Conservation (phyloP, 2,797 vertebrate species). For the Apodemus agrarius region DNA sequence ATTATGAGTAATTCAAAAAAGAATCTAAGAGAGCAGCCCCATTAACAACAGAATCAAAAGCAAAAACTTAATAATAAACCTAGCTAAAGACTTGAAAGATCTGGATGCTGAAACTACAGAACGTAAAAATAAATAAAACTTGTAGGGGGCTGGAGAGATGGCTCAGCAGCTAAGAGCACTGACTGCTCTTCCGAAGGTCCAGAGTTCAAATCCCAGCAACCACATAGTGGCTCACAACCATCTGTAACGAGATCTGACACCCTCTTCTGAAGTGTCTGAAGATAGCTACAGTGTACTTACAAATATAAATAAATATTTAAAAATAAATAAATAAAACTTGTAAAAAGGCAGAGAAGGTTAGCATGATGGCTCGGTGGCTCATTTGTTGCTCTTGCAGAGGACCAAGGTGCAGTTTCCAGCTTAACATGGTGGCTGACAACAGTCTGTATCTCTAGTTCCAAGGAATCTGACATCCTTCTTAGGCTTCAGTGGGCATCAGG, state of each 20-base stretch:
- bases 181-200: too few relatives aligned
- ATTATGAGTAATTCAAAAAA: not conserved
- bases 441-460: not conserved
- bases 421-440: not conserved
- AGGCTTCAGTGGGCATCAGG: not conserved
- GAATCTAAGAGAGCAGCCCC: not conserved
- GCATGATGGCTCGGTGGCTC: not conserved
- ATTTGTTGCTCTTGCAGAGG: not conserved
- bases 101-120: not conserved
- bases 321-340: not conserved
- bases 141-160: too few relatives aligned
- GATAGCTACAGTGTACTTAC: too few relatives aligned
- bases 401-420: not conserved
- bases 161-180: too few relatives aligned
- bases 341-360: not conserved
- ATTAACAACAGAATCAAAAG: not conserved
- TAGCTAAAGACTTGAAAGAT: not conserved
- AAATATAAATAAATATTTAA: too few relatives aligned
- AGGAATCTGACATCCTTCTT: not conserved
- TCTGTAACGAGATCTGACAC: too few relatives aligned
- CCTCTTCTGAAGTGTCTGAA: too few relatives aligned
- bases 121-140: not conserved
- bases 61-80: not conserved
- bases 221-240: too few relatives aligned
- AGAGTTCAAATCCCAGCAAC: too few relatives aligned